A percentile compares a stretch with the other conserved stretches of the same genome.
These are phyloP conservation scores for Chlamydotis undulata DNA, from an alignment of 2,113 vertebrate species.

Conservation along the genomic window DNA sequence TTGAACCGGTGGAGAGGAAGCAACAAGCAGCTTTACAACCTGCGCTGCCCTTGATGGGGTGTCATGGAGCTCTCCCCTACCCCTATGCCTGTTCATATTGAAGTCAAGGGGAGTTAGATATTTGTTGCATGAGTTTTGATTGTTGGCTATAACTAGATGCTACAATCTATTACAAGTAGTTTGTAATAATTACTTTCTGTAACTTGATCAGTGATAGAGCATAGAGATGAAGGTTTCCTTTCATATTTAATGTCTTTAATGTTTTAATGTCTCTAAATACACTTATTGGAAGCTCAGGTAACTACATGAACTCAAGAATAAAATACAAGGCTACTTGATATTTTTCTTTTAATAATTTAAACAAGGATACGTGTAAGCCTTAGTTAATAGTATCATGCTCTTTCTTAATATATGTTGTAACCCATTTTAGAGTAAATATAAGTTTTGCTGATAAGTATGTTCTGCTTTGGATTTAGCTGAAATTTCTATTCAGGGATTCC, in stretches of 20 bases:
- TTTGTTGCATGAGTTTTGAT: neutral
- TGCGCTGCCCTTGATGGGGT: neutral
- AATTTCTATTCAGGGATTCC: neutral
- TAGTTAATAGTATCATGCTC: neutral
- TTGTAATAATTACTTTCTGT: neutral
- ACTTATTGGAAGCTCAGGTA: neutral
- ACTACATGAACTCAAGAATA: neutral
- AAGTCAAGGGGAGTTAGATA: neutral
- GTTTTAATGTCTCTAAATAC: neutral
- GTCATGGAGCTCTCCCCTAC: neutral
- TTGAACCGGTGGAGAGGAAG: neutral
- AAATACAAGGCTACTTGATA: neutral
- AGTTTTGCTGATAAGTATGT: neutral
- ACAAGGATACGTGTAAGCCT: neutral
- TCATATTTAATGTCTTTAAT: neutral
- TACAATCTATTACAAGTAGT: neutral
- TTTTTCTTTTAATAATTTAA: slow-evolving; percentile 32
- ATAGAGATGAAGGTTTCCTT: neutral
- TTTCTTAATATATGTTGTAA: neutral
- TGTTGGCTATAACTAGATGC: neutral
- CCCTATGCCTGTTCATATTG: neutral
- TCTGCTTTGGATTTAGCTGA: neutral
- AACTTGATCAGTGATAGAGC: neutral
- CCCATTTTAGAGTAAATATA: neutral
- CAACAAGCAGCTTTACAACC: neutral